phyloP scores from a whole-genome alignment of 2,888 invertebrate genomes.

The Drosophila pseudotakahashii region DNA sequence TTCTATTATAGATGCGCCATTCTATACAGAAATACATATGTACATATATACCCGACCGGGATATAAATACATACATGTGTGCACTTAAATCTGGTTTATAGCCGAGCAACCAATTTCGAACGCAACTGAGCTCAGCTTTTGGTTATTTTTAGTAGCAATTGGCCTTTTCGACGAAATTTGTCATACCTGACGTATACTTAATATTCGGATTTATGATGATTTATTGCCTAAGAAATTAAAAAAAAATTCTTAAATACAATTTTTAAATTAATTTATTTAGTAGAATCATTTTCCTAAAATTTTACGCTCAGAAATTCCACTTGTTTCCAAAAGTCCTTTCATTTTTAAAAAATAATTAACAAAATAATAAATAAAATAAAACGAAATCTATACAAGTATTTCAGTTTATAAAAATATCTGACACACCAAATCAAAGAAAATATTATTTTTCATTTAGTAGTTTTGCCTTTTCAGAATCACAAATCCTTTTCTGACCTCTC shows the following conservation, averaged over 20 bases:
- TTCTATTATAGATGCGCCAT: slow-evolving; percentile 40
- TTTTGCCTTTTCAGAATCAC: no score
- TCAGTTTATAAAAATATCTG: no score
- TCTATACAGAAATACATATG: background rate
- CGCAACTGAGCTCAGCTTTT: slow-evolving; percentile 1
- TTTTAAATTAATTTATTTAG: background rate
- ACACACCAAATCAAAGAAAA: no score
- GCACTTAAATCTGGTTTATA: slow-evolving; percentile 3
- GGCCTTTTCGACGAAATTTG: slow-evolving; percentile 2
- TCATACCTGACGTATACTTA: slow-evolving; percentile 7
- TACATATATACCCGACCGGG: background rate
- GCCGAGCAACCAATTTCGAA: slow-evolving; percentile 3
- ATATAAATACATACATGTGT: slow-evolving; percentile 5
- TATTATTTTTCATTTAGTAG: no score
- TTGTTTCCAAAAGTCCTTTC: no score
- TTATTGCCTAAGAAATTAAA: background rate
- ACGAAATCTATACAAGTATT: no score
- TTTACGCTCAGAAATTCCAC: no score
- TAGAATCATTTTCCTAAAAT: no score
- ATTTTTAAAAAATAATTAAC: no score
- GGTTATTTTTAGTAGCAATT: slow-evolving; percentile 9
- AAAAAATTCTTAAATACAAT: no score
- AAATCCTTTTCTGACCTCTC: no score
- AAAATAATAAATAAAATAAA: no score
- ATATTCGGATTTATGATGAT: background rate